Conservation (phyloP, 2,797 vertebrate genomes). For the Peromyscus melanophrys region DNA sequence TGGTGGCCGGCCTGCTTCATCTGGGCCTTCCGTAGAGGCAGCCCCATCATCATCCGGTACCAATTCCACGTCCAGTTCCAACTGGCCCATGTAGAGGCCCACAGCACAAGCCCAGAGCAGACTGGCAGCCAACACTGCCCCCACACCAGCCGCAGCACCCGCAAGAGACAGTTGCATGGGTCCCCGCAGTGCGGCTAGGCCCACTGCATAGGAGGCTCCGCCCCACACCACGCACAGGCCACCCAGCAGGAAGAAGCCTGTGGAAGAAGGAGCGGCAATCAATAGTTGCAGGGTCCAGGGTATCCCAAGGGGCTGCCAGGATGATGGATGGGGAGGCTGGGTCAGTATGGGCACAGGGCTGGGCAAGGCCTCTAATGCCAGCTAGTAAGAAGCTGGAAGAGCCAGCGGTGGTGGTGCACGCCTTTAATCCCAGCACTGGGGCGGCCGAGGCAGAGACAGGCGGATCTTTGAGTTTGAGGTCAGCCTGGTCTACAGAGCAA, state of each 20-base stretch:
- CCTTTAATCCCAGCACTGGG: too few species aligned
- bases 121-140: slow-evolving; percentile 89
- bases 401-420: too few species aligned
- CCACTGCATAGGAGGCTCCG: slow-evolving; percentile 91
- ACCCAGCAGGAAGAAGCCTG: slow-evolving; percentile 95
- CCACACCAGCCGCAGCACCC: slow-evolving; percentile 89
- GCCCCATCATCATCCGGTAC: slow-evolving; percentile 92
- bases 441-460: too few species aligned
- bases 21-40: slow-evolving; percentile 84
- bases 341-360: too few species aligned
- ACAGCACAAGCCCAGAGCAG: slow-evolving; percentile 95
- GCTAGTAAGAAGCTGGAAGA: too few species aligned
- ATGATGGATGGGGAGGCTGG: too few species aligned
- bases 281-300: too few species aligned
- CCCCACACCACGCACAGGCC: slow-evolving; percentile 94
- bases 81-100: slow-evolving; percentile 94
- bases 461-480: too few species aligned
- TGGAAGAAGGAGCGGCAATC: too few species aligned
- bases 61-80: slow-evolving; percentile 94
- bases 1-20: slow-evolving; percentile 81
- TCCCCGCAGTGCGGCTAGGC: slow-evolving; percentile 91
- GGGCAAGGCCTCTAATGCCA: too few species aligned
- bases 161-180: slow-evolving; percentile 94
- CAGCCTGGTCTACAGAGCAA: too few species aligned
- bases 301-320: too few species aligned